Evolutionary conservation across 2,113 vertebrate genomes (phyloP).

Genomic region (Anolis carolinensis): DNA sequence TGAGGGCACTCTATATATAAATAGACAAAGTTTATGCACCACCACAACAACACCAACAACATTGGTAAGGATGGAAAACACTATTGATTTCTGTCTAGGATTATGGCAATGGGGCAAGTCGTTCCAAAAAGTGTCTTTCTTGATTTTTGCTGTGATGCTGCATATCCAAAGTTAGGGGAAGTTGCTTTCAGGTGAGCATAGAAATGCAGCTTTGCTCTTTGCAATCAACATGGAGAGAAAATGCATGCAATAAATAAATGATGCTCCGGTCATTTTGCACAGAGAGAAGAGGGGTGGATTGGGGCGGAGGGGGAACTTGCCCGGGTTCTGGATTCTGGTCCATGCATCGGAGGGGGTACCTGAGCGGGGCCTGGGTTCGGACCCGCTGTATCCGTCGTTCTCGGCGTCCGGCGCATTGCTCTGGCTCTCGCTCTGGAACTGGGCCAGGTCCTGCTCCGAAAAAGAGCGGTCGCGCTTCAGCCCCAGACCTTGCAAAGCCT

Average conservation of each 20-base stretch:
- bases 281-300: rapidly evolving
- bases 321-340: conserved; percentile 56
- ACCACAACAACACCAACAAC: too few relatives aligned
- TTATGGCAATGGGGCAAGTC: too few relatives aligned
- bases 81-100: too few relatives aligned
- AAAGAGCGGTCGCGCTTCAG: conserved; percentile 93
- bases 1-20: too few relatives aligned
- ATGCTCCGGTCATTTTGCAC: background rate
- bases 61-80: too few relatives aligned
- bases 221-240: too few relatives aligned
- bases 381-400: conserved; percentile 46
- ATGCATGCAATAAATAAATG: rapidly evolving
- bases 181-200: background rate
- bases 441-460: conserved; percentile 90
- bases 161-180: too few relatives aligned
- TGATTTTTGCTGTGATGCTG: too few relatives aligned
- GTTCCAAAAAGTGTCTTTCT: too few relatives aligned
- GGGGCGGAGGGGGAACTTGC: conserved; percentile 56
- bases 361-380: conserved; percentile 76
- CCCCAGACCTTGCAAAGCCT: conserved; percentile 70
- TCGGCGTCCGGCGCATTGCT: conserved; percentile 50
- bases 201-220: too few relatives aligned
- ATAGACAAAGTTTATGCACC: too few relatives aligned
- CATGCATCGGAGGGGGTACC: conserved; percentile 67
- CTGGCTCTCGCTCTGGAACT: conserved; percentile 78